Percentiles rank a stretch among this genome's conserved stretches.
These are phyloP conservation scores for Ectemnius lituratus DNA, from an alignment of 2,888 invertebrate species.

Conservation along the genomic window DNA sequence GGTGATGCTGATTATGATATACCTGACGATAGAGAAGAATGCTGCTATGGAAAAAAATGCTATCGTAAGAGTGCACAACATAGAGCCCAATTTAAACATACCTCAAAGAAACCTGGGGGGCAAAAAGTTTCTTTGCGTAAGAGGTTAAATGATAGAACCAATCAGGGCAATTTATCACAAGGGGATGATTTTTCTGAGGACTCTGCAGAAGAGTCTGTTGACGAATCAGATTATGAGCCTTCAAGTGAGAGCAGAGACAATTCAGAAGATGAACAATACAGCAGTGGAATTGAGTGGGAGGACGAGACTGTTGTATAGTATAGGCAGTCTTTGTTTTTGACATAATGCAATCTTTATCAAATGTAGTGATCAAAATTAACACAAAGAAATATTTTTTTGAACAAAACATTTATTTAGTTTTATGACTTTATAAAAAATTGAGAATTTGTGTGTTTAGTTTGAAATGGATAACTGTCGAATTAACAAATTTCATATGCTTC, in stretches of 20 bases:
- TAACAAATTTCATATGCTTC: constrained; percentile 77
- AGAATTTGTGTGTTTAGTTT: background rate
- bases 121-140: background rate
- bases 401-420: background rate
- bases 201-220: constrained; percentile 70
- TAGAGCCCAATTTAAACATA: constrained; percentile 79
- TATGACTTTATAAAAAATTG: background rate
- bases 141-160: constrained; percentile 1
- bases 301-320: background rate
- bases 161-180: constrained; percentile 10
- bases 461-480: background rate
- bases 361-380: background rate
- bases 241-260: constrained; percentile 47
- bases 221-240: constrained; percentile 73
- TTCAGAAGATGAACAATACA: constrained; percentile 52
- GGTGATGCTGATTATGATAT: constrained; percentile 81
- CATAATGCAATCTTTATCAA: background rate
- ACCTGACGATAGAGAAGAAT: constrained; percentile 78
- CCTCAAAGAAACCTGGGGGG: background rate
- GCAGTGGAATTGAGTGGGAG: constrained; percentile 28
- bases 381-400: background rate
- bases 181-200: constrained; percentile 24
- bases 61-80: constrained; percentile 81
- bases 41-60: constrained; percentile 81
- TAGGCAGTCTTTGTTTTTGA: background rate